Percentiles rank a stretch among this genome's conserved stretches.
Conservation (phyloP, 2,113 vertebrate genomes). For the Lipophrys pholis region DNA sequence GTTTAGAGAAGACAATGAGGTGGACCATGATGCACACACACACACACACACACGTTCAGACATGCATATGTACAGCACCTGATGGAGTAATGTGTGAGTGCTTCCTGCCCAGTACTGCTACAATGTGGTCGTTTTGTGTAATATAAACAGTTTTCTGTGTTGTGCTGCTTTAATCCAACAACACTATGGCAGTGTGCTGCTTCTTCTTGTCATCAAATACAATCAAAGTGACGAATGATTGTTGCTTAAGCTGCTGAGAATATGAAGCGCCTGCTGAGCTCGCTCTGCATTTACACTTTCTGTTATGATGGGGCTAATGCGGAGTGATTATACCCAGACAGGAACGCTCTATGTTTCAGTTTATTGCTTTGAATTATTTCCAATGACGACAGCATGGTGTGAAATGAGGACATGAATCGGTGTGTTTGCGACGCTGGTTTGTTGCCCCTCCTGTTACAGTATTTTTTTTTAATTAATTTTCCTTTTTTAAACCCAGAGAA, state of each 20-base stretch:
- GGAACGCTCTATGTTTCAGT: not conserved
- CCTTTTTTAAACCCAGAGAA: too few species aligned
- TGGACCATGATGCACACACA: conserved; percentile 47
- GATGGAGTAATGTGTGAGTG: not conserved
- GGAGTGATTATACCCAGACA: conserved; percentile 14
- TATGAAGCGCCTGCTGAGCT: conserved; percentile 23
- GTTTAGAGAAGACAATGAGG: conserved; percentile 75
- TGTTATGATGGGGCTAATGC: conserved; percentile 14
- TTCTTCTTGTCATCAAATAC: conserved; percentile 21
- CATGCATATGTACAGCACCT: not conserved
- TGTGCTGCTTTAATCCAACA: conserved; percentile 1
- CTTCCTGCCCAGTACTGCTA: too few species aligned
- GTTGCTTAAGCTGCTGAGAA: conserved; percentile 35
- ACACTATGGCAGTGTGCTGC: not conserved
- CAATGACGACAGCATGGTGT: not conserved
- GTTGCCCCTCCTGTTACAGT: not conserved
- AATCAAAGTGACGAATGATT: conserved; percentile 25
- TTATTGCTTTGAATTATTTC: conserved; percentile 22
- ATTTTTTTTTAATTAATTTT: not conserved
- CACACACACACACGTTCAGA: not conserved
- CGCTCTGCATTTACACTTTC: conserved; percentile 38
- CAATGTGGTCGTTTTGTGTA: conserved; percentile 1
- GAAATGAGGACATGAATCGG: not conserved
- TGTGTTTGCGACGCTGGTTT: conserved; percentile 20
- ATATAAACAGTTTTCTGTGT: conserved; percentile 10